Evolutionary conservation across 2,888 invertebrate genomes (phyloP), one percentile per base, ranked within the genome.

Genomic region (Thelaira solivaga): DNA sequence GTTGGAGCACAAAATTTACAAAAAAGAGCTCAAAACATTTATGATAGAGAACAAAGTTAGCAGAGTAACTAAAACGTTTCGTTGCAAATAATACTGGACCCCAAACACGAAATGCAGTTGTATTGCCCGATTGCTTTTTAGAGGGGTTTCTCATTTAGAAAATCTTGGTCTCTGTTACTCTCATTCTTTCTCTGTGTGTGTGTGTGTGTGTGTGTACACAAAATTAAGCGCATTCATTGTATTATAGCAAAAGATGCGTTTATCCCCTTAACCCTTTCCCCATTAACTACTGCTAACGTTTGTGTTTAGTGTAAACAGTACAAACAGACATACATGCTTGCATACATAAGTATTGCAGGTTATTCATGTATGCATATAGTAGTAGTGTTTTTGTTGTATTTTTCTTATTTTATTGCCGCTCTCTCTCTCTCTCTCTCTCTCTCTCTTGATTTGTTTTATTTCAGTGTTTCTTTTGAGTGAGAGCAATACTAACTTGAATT

Each of bases 381-480:
- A n/a, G n/a, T 53, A 20, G 36, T 43, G 59, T 29, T 49, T 29
- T 61, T 34, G 4, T 39, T 39, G 2, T 13, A 13, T 39, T 2
- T 13, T 39, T 39, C 36, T 7, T 6, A 13, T 7, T 10, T 1
- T 13, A 39, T 13, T 16, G n/a, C n/a, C n/a, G n/a, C n/a, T n/a
- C n/a, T n/a, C n/a, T 39, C 13, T 2, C 16, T 39, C n/a, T 11
- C 47, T 61, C 65, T 53, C 29, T 43, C 43, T 8, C 34, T 47
- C 41, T 10, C 41, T 36, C 8, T 36, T 13, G 10, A 34, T 43
- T 55, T 13, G 5, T 13, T 4, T n/a, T 39, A 8, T 39, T 18
- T 34, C 41, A 29, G 59, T 31, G 53, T 47, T 55, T 76, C 65
- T 76, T 51, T 61, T 67, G 55, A 72, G 55, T 18, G 36, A 69